Evolutionary conservation across 2,797 vertebrate genomes (phyloP), one percentile per base, ranked within the genome.

Genomic region (Melanotaenia nigrans): DNA sequence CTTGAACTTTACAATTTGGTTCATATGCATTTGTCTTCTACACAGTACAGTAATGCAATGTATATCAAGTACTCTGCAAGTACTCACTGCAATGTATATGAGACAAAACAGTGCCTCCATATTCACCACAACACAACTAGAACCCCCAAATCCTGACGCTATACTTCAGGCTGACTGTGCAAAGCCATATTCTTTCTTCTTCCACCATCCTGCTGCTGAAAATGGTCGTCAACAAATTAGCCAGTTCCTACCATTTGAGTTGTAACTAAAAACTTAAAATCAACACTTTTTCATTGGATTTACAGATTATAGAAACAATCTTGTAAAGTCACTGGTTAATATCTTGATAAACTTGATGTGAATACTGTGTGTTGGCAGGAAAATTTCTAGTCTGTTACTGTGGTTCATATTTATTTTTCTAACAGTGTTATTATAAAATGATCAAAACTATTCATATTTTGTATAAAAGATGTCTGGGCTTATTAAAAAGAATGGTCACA

Each of bases 401-500:
- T 11, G 35, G 12, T 38, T 38, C 36, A 11, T 40, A 18, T 45
- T 45, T 10, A 35, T 45, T 42, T 45, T 45, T 45, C 40, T 45
- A 5, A 18, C 40, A 45, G 20, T 45, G 40, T 18, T 45, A 18
- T 9, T 2, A 5, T 32, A 6, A 32, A 32, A 32, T 5, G 0
- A 40, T 14, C 38, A 40, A 40, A 40, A 40, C 38, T 38, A 7
- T 2, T 36, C 1, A 8, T 3, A 42, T 45, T 47, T 47, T 47
- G 45, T 47, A 51, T 1, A 24, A 51, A 51, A 22, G 3, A 51
- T 24, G 22, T 51, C 47, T 3, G 22, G 10, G 20, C 10, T 22
- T 70, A 61, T 61, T 70, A 42, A 70, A 70, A 40, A 38, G 5
- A 24, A 11, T 53, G 25, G 18, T 54, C 36, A 38, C 12, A 32